Conservation (phyloP, 2,113 vertebrate species). For the Neolamprologus hecqui region DNA sequence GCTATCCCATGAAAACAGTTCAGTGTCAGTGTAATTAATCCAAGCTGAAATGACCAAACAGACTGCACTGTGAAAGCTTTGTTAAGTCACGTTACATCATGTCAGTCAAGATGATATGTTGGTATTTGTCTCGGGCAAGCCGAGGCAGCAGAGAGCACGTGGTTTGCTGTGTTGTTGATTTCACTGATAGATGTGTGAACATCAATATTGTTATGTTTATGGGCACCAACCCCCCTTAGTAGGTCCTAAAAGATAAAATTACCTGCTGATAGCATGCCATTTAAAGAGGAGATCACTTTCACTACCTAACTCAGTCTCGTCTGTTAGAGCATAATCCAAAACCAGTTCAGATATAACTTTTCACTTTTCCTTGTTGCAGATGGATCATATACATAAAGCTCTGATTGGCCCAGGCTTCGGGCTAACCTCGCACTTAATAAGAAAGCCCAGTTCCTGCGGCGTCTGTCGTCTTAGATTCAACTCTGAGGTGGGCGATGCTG, state of each 20-base stretch:
- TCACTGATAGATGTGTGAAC: neutral
- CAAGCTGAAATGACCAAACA: neutral
- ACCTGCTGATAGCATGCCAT: neutral
- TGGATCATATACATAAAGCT: conserved; percentile 89
- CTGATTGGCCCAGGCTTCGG: conserved; percentile 82
- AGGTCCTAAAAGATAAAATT: neutral
- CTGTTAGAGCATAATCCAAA: neutral
- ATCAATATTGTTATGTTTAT: neutral
- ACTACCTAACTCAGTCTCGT: neutral
- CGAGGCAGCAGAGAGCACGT: neutral
- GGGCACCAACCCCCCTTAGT: neutral
- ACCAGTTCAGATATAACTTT: neutral
- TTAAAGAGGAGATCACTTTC: neutral
- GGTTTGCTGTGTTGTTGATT: neutral
- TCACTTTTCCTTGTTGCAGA: conserved; percentile 63
- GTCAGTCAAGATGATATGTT: neutral
- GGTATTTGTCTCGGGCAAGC: neutral
- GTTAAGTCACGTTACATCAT: neutral
- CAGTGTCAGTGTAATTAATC: neutral
- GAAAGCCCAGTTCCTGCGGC: conserved; percentile 84
- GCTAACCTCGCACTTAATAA: conserved; percentile 80
- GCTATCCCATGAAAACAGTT: neutral
- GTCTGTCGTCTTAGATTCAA: conserved; percentile 87
- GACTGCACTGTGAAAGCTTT: neutral
- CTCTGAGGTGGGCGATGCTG: conserved; percentile 80